These are phyloP conservation scores for Cydia pomonella DNA, from an alignment of 1,140 invertebrate species.

Conservation along the genomic window DNA sequence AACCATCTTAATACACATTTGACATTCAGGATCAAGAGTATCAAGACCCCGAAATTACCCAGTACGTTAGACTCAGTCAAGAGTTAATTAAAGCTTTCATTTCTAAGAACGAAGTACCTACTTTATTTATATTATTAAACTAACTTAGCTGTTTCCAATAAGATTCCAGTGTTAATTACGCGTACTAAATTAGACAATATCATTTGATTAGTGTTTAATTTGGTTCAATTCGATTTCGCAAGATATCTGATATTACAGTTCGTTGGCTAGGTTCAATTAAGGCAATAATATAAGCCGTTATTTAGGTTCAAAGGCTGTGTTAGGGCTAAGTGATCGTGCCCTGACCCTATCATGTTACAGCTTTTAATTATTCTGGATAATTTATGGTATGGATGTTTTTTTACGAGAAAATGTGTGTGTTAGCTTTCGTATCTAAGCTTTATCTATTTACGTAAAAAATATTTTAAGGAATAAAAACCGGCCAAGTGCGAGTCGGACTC, in stretches of 20 bases:
- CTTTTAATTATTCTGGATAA: background rate
- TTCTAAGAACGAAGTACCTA: background rate
- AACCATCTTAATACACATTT: too few species aligned
- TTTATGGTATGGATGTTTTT: too few species aligned
- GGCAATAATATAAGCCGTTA: background rate
- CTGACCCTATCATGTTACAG: background rate
- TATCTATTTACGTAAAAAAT: too few species aligned
- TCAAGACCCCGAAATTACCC: too few species aligned
- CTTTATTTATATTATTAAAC: background rate
- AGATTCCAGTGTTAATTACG: background rate
- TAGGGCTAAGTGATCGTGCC: background rate
- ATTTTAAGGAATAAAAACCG: too few species aligned
- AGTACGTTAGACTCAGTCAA: background rate
- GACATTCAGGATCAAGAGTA: too few species aligned
- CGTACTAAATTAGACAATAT: background rate
- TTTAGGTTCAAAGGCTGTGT: background rate
- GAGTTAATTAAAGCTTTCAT: background rate
- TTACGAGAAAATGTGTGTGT: too few species aligned
- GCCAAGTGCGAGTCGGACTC: too few species aligned
- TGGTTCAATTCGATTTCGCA: background rate
- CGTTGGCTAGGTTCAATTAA: slow-evolving; percentile 1
- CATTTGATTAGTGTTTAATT: background rate
- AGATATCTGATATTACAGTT: background rate
- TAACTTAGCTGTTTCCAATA: background rate
- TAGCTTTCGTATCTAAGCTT: too few species aligned